Conservation (phyloP, 2,888 invertebrate genomes). For the Parnassius mnemosyne region DNA sequence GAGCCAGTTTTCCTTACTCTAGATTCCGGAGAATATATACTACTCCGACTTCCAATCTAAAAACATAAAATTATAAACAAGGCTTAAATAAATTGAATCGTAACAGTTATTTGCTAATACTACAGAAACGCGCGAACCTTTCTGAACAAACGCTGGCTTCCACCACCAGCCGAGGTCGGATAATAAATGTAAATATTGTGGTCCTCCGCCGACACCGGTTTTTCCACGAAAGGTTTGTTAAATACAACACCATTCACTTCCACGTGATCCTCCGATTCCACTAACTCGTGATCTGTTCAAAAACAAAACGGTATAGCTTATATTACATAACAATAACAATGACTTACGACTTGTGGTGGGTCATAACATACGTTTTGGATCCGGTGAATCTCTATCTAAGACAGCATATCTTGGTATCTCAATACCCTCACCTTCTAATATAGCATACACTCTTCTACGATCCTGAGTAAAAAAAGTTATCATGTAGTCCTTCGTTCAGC, state of each 20-base stretch:
- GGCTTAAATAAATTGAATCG: too few relatives aligned
- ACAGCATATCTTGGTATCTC: constrained; percentile 99
- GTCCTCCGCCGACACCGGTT: constrained; percentile 99
- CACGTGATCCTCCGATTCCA: constrained; percentile 98
- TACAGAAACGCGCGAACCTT: constrained; percentile 83
- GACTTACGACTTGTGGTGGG: not conserved
- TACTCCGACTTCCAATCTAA: constrained; percentile 98
- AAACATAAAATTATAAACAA: not conserved
- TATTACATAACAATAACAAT: constrained; percentile 4
- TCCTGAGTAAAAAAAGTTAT: constrained; percentile 78
- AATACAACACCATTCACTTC: constrained; percentile 97
- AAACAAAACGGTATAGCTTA: constrained; percentile 4
- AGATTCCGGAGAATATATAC: constrained; percentile 98
- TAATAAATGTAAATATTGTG: constrained; percentile 99
- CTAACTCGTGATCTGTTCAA: constrained; percentile 89
- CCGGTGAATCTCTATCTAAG: constrained; percentile 94
- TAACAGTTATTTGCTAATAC: not conserved
- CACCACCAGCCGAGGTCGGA: constrained; percentile 98
- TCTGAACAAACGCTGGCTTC: constrained; percentile 97
- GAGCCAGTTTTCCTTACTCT: constrained; percentile 98
- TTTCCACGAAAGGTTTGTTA: constrained; percentile 99
- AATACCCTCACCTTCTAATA: constrained; percentile 95
- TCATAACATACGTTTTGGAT: constrained; percentile 90
- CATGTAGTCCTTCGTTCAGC: too few relatives aligned
- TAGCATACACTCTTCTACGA: constrained; percentile 96